Conservation (phyloP, 2,113 vertebrate genomes). For the Danio rerio region GRCz12tu NC_133195.1:35656501-35657000, state of each 20-base stretch:
- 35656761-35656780: constrained; percentile 28
- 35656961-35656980: constrained; percentile 31
- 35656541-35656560: neutral
- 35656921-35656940: neutral
- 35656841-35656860: constrained; percentile 16
- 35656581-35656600: constrained; percentile 11
- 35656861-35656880: neutral
- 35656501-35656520: constrained; percentile 12
- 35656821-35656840: constrained; percentile 3
- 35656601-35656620: constrained; percentile 31
- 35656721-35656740: constrained; percentile 32
- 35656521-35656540: neutral
- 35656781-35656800: constrained; percentile 10
- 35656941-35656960: neutral
- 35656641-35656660: constrained; percentile 19
- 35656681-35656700: constrained; percentile 44
- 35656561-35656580: neutral
- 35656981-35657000: constrained; percentile 26
- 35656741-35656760: constrained; percentile 7
- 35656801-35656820: constrained; percentile 26
- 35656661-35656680: constrained; percentile 50
- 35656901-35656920: neutral
- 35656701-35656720: constrained; percentile 38
- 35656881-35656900: constrained; percentile 2
- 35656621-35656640: constrained; percentile 33